These are phyloP conservation scores for Hoplodrina blanda DNA, from an alignment of 2,888 invertebrate species.

Conservation along the genomic window DNA sequence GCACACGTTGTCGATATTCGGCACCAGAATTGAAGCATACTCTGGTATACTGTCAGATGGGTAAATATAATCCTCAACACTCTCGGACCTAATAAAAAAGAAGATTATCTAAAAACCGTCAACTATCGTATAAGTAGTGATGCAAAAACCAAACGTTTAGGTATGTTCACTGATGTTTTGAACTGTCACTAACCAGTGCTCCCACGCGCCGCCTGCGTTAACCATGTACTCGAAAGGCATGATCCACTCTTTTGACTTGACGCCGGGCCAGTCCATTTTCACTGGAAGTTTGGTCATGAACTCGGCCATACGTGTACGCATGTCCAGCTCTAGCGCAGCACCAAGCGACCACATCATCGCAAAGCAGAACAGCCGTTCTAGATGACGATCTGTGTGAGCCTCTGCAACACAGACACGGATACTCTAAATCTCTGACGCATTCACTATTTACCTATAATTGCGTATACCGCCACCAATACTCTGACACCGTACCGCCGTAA, in stretches of 20 bases:
- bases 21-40: conserved; percentile 95
- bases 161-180: not conserved
- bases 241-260: conserved; percentile 91
- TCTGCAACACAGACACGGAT: conserved; percentile 54
- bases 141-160: no score
- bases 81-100: conserved; percentile 84
- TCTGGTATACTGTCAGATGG: conserved; percentile 94
- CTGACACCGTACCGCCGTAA: no score
- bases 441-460: not conserved
- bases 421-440: not conserved
- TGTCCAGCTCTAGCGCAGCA: conserved; percentile 95
- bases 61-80: conserved; percentile 94
- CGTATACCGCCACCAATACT: no score
- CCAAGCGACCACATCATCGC: conserved; percentile 97
- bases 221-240: conserved; percentile 96
- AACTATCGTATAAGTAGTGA: not conserved
- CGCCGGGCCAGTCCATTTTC: conserved; percentile 93
- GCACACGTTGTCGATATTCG: conserved; percentile 97
- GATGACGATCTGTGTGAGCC: conserved; percentile 90
- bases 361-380: conserved; percentile 95
- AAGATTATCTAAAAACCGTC: not conserved
- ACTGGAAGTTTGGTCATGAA: conserved; percentile 92
- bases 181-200: conserved; percentile 92
- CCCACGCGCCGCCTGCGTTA: conserved; percentile 93
- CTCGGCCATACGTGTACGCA: conserved; percentile 93